Conservation (phyloP, 1,140 invertebrate species). For the Trichomalopsis sarcophagae region DNA sequence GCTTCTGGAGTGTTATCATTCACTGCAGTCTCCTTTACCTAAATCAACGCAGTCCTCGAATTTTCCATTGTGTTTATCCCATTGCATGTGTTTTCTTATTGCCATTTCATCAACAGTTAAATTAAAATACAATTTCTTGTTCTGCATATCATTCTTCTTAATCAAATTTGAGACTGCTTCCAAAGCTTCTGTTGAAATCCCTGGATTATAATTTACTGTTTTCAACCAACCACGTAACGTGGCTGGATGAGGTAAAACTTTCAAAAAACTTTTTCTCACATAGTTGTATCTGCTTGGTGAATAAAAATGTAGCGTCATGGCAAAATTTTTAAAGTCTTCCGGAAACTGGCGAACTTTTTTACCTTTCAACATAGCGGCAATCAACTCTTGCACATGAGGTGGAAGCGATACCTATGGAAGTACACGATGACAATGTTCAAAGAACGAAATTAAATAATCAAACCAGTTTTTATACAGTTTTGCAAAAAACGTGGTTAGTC, state of each 20-base stretch:
- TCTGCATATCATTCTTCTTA: neutral
- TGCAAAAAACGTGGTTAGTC: too few species aligned
- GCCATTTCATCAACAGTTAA: neutral
- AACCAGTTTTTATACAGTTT: too few species aligned
- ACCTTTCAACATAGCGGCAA: too few species aligned
- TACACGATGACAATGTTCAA: too few species aligned
- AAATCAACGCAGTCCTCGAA: neutral
- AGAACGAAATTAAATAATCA: too few species aligned
- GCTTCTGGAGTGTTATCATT: neutral
- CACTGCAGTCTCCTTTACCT: neutral
- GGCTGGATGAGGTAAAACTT: neutral
- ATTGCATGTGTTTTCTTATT: neutral
- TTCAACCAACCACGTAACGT: neutral
- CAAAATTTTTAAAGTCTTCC: too few species aligned
- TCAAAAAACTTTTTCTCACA: constrained; percentile 6
- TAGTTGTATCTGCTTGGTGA: neutral
- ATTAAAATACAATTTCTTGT: neutral
- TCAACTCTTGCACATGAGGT: too few species aligned
- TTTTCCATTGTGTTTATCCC: neutral
- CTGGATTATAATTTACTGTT: neutral
- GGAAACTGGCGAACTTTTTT: too few species aligned
- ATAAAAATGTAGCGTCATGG: neutral
- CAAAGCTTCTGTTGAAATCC: neutral
- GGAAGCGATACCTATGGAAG: too few species aligned
- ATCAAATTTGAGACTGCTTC: neutral